Percentiles rank a stretch among this genome's conserved stretches.
Conservation (phyloP, 2,888 invertebrate genomes). For the Sarcophaga caerulescens region DNA sequence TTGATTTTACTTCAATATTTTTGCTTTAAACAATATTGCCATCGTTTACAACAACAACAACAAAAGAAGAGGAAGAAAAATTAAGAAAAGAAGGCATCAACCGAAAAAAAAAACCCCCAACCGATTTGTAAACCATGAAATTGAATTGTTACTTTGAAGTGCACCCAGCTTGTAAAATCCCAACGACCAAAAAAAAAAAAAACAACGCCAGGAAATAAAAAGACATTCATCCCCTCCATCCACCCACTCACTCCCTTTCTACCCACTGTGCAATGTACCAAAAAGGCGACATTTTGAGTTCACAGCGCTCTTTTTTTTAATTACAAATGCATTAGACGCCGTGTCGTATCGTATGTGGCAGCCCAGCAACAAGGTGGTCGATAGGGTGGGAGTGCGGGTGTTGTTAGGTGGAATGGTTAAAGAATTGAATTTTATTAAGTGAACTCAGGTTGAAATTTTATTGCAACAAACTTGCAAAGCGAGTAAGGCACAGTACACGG, state of each 20-base stretch:
- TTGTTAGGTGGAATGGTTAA: neutral
- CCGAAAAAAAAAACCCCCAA: neutral
- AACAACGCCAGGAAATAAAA: too few relatives aligned
- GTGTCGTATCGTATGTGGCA: neutral
- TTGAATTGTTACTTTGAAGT: conserved; percentile 69
- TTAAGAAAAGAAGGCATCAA: neutral
- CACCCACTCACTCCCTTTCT: neutral
- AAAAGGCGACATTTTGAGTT: neutral
- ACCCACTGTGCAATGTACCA: neutral
- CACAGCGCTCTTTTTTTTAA: conserved; percentile 29
- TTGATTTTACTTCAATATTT: too few relatives aligned
- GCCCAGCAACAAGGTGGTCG: neutral
- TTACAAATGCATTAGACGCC: conserved; percentile 59
- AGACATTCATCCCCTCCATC: neutral
- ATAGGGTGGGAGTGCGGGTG: neutral
- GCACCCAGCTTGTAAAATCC: conserved; percentile 64
- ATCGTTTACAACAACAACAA: neutral
- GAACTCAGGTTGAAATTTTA: conserved; percentile 65
- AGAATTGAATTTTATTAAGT: conserved; percentile 52
- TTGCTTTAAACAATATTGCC: too few relatives aligned
- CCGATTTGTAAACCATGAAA: conserved; percentile 65
- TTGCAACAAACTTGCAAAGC: conserved; percentile 42
- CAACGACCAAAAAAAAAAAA: conserved; percentile 6
- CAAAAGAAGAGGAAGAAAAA: neutral
- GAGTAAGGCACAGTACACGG: neutral